phyloP scores from a whole-genome alignment of 2,888 invertebrate genomes.

The Limnephilus auricula region DNA sequence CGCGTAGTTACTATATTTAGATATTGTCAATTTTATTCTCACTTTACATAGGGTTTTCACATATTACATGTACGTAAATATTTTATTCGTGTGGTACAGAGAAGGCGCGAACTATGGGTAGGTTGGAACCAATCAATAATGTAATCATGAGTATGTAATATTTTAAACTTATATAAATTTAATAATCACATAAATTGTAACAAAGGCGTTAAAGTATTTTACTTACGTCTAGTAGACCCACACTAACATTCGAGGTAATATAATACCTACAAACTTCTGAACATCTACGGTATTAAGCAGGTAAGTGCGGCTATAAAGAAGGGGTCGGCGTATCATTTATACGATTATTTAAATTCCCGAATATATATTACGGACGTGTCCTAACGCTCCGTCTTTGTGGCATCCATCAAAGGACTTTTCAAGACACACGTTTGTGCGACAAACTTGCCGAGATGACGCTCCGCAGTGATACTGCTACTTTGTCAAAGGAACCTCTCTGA shows the following conservation, averaged over 20 bases:
- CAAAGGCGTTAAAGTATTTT: background rate
- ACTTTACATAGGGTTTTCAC: too few species aligned
- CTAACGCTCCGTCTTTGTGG: conserved; percentile 27
- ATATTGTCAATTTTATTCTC: too few species aligned
- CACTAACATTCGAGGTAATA: background rate
- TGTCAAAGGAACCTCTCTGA: background rate
- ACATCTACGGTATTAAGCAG: background rate
- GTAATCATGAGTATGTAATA: background rate
- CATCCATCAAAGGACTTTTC: background rate
- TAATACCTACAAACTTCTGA: background rate
- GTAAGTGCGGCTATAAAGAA: background rate
- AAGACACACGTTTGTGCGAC: conserved; percentile 47
- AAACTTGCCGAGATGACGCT: conserved; percentile 32
- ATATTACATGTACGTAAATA: too few species aligned
- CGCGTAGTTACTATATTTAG: too few species aligned
- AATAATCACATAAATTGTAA: background rate
- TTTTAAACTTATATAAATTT: background rate
- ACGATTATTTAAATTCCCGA: conserved; percentile 38
- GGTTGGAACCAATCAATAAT: too few species aligned
- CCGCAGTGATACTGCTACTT: conserved; percentile 23
- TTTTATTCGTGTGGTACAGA: too few species aligned
- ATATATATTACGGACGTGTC: conserved; percentile 15
- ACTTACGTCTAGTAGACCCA: background rate
- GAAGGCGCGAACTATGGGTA: too few species aligned
- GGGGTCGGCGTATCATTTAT: conserved; percentile 29